Percentiles rank a stretch among this genome's conserved stretches.
These are phyloP conservation scores for Trematomus loennbergii DNA, from an alignment of 2,113 vertebrate species.

Conservation along the genomic window DNA sequence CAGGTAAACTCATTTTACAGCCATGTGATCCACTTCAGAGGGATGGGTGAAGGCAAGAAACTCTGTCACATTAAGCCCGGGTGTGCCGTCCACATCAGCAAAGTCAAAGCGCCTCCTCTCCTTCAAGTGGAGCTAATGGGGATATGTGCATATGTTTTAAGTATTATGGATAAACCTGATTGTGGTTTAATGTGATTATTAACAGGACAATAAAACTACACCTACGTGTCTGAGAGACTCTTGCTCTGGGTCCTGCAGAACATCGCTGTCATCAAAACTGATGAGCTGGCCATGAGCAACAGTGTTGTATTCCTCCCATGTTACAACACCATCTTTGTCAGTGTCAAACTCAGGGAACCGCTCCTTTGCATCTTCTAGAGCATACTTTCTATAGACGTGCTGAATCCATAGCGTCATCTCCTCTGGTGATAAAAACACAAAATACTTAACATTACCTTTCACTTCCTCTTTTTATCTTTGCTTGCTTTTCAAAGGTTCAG, in stretches of 20 bases:
- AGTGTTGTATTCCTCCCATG: slow-evolving; percentile 94
- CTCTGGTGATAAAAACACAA: slow-evolving; percentile 78
- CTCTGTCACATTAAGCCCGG: slow-evolving; percentile 88
- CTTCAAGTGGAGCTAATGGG: slow-evolving; percentile 90
- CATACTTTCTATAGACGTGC: slow-evolving; percentile 92
- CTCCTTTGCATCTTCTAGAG: slow-evolving; percentile 92
- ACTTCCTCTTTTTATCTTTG: neutral
- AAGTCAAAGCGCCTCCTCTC: slow-evolving; percentile 94
- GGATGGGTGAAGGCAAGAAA: slow-evolving; percentile 96
- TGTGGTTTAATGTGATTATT: slow-evolving; percentile 1
- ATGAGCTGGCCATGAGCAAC: slow-evolving; percentile 89
- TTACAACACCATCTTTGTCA: slow-evolving; percentile 87
- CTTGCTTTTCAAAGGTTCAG: neutral
- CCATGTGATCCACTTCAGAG: slow-evolving; percentile 95
- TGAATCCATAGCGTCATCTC: slow-evolving; percentile 97
- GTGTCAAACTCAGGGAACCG: slow-evolving; percentile 91
- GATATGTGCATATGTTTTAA: slow-evolving; percentile 25
- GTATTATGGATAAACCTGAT: neutral
- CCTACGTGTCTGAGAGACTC: slow-evolving; percentile 93
- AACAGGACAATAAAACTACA: slow-evolving; percentile 3
- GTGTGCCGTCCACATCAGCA: slow-evolving; percentile 86
- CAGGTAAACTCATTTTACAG: slow-evolving; percentile 81
- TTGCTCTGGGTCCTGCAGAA: slow-evolving; percentile 91
- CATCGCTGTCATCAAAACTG: slow-evolving; percentile 86
- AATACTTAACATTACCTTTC: neutral